These are phyloP conservation scores for Mellilla xanthometata DNA, from an alignment of 2,888 invertebrate genomes.

Conservation along the genomic window DNA sequence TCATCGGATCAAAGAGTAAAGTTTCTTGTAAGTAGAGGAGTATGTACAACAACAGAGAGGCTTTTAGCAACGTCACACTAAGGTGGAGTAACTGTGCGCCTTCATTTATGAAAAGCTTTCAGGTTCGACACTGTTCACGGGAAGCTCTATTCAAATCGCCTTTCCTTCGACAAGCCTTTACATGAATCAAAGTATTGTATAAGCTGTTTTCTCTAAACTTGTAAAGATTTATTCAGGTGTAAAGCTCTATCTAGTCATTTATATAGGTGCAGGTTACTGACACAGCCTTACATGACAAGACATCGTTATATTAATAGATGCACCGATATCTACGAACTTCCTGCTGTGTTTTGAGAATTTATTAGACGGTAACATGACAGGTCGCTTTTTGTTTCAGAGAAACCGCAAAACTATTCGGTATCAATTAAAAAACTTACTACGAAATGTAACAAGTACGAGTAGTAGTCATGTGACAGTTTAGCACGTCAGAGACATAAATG, in stretches of 20 bases:
- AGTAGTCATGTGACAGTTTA: too few relatives aligned
- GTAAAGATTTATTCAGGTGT: slow-evolving; percentile 42
- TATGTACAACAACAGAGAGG: slow-evolving; percentile 50
- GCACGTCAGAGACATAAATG: too few relatives aligned
- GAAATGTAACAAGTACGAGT: too few relatives aligned
- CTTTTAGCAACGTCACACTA: slow-evolving; percentile 64
- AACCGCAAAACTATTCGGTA: slow-evolving; percentile 5
- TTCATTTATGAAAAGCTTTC: slow-evolving; percentile 78
- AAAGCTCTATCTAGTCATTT: slow-evolving; percentile 23
- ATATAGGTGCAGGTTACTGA: slow-evolving; percentile 18
- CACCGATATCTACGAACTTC: slow-evolving; percentile 28
- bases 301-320: slow-evolving; percentile 27
- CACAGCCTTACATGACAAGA: slow-evolving; percentile 25
- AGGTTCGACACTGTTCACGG: slow-evolving; percentile 65
- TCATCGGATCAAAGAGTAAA: slow-evolving; percentile 53
- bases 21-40: slow-evolving; percentile 48
- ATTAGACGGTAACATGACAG: slow-evolving; percentile 33
- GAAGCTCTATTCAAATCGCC: slow-evolving; percentile 74
- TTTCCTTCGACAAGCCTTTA: slow-evolving; percentile 63
- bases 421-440: too few relatives aligned
- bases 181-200: slow-evolving; percentile 68
- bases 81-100: slow-evolving; percentile 55
- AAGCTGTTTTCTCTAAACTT: slow-evolving; percentile 54
- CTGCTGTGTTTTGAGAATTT: slow-evolving; percentile 27
- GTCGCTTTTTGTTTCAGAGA: slow-evolving; percentile 15